Conservation (phyloP, 2,113 vertebrate genomes). For the Bos javanicus region DNA sequence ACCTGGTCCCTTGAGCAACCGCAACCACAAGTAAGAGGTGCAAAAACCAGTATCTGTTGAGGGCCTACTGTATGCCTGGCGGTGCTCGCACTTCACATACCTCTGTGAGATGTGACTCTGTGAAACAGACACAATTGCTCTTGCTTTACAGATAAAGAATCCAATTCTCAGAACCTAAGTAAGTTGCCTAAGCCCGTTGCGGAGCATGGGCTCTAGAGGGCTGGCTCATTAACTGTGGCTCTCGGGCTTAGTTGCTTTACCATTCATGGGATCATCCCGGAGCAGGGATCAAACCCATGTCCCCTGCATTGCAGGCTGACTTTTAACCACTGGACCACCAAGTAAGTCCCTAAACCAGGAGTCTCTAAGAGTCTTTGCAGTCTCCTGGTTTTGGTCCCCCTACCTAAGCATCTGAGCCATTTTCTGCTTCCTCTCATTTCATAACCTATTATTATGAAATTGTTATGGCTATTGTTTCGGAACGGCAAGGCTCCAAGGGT, state of each 20-base stretch:
- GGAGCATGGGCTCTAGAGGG: not conserved
- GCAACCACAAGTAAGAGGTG: slow-evolving; percentile 36
- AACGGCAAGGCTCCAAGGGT: not conserved
- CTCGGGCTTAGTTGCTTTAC: not conserved
- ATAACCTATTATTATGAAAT: not conserved
- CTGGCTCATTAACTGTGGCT: not conserved
- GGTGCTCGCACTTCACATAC: not conserved
- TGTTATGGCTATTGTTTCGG: not conserved
- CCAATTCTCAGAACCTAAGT: not conserved
- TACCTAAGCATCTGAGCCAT: not conserved
- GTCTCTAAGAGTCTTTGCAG: not conserved
- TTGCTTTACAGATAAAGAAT: not conserved
- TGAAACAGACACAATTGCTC: not conserved
- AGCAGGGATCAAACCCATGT: not conserved
- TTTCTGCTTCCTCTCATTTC: not conserved
- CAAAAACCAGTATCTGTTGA: not conserved
- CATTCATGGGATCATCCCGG: not conserved
- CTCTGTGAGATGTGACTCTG: not conserved
- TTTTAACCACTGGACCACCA: not conserved
- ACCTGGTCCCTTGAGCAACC: slow-evolving; percentile 58
- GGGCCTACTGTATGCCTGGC: slow-evolving; percentile 12
- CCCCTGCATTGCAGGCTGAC: not conserved
- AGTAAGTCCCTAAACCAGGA: not conserved
- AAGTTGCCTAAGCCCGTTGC: not conserved
- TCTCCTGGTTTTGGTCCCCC: not conserved